These are phyloP conservation scores for Neodontobutis hainanensis DNA, from an alignment of 2,113 vertebrate species.

Conservation along the genomic window DNA sequence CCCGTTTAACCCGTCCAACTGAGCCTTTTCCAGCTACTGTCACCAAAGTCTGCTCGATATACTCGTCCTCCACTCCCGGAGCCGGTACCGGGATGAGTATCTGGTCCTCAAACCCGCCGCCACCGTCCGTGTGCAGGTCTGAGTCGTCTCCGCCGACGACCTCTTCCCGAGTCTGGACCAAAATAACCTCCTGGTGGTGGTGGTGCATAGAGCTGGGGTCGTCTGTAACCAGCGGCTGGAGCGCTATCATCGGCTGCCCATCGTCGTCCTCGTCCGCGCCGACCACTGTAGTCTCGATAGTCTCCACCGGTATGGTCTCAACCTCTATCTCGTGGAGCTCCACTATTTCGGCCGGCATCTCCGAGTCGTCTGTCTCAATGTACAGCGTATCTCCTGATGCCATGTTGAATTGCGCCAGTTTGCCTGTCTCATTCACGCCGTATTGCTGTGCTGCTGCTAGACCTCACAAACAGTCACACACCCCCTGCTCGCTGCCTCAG, in stretches of 20 bases:
- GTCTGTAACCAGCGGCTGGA: conserved; percentile 93
- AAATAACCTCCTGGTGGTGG: conserved; percentile 96
- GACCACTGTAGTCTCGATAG: conserved; percentile 96
- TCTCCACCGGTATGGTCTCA: conserved; percentile 97
- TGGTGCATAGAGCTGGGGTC: conserved; percentile 87
- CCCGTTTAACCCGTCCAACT: conserved; percentile 86
- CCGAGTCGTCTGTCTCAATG: conserved; percentile 95
- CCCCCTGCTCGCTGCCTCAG: conserved; percentile 70
- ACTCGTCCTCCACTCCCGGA: conserved; percentile 92
- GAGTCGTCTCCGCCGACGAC: conserved; percentile 96
- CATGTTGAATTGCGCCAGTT: conserved; percentile 86
- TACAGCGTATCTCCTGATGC: conserved; percentile 97
- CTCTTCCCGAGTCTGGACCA: conserved; percentile 97
- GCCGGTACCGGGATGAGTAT: conserved; percentile 96
- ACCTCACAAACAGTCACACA: conserved; percentile 57
- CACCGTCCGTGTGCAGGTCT: conserved; percentile 89
- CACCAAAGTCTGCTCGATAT: conserved; percentile 95
- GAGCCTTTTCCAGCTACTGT: conserved; percentile 92
- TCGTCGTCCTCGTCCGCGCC: conserved; percentile 88
- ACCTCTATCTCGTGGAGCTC: conserved; percentile 98
- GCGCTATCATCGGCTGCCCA: conserved; percentile 93
- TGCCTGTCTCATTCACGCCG: conserved; percentile 74
- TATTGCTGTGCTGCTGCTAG: conserved; percentile 52
- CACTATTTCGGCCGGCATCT: conserved; percentile 98
- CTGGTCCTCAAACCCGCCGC: conserved; percentile 89